Percentiles rank a stretch among this genome's conserved stretches.
phyloP scores from a whole-genome alignment of 2,797 vertebrate genomes.

The Vultur gryphus region DNA sequence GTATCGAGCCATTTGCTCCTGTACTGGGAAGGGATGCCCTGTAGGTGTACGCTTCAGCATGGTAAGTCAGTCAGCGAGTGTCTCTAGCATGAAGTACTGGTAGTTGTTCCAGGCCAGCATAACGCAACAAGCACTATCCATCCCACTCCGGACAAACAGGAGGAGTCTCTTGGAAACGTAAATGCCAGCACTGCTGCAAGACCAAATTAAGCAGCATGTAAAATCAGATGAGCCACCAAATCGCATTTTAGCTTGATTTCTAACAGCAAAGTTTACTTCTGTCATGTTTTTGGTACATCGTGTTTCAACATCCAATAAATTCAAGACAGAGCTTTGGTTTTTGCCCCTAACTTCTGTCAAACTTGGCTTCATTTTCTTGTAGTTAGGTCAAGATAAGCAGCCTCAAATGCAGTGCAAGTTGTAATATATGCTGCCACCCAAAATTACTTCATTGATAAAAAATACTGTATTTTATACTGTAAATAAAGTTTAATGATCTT shows the following conservation, averaged over 20 bases:
- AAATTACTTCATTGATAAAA: slow-evolving; percentile 27
- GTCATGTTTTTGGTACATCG: rapidly evolving
- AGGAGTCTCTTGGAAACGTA: not conserved
- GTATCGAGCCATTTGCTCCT: not conserved
- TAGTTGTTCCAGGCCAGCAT: not conserved
- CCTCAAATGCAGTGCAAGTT: slow-evolving; percentile 36
- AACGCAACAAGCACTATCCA: not conserved
- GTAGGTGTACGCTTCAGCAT: not conserved
- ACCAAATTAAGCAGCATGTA: not conserved
- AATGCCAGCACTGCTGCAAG: not conserved
- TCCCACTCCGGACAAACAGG: not conserved
- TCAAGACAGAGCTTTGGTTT: not conserved
- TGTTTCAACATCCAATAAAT: not conserved
- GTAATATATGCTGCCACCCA: slow-evolving; percentile 48
- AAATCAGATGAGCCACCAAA: not conserved
- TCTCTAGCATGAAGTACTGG: not conserved
- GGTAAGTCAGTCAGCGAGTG: not conserved
- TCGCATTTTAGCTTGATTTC: not conserved
- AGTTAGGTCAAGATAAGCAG: slow-evolving; percentile 19
- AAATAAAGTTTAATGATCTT: slow-evolving; percentile 67
- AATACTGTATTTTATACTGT: slow-evolving; percentile 63
- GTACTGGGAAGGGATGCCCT: not conserved
- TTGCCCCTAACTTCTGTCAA: slow-evolving; percentile 54
- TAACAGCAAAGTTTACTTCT: not conserved
- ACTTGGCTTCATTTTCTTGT: slow-evolving; percentile 38